Percentiles rank a stretch among this genome's conserved stretches.
Conservation (phyloP, 2,888 invertebrate genomes). For the Philopedon plagiatum region DNA sequence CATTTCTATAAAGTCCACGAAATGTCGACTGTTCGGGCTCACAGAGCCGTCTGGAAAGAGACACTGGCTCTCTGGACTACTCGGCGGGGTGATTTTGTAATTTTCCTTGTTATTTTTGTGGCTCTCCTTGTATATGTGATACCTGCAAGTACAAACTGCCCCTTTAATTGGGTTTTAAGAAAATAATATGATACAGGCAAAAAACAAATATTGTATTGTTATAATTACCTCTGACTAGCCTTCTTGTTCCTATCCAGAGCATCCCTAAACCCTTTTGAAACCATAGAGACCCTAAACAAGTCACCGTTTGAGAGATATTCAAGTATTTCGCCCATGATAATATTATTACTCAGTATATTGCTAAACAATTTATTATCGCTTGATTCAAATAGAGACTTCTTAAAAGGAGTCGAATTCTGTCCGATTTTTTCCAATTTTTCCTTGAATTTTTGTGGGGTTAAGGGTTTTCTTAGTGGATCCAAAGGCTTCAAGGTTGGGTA, state of each 20-base stretch:
- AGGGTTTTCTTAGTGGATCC: slow-evolving; percentile 49
- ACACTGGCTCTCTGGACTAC: slow-evolving; percentile 57
- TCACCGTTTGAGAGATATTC: slow-evolving; percentile 61
- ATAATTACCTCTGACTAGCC: slow-evolving; percentile 28
- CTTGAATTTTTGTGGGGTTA: slow-evolving; percentile 58
- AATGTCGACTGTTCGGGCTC: slow-evolving; percentile 53
- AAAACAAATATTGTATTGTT: too few relatives aligned
- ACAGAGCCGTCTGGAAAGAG: slow-evolving; percentile 40
- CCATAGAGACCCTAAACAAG: slow-evolving; percentile 61
- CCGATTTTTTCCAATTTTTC: slow-evolving; percentile 31
- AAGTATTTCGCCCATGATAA: slow-evolving; percentile 62
- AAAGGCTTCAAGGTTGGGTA: slow-evolving; percentile 60
- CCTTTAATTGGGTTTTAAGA: not conserved
- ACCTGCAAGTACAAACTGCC: slow-evolving; percentile 51
- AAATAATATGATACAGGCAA: too few relatives aligned
- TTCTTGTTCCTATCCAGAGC: slow-evolving; percentile 53
- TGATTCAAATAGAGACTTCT: not conserved
- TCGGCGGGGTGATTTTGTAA: slow-evolving; percentile 62
- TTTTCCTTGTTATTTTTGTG: slow-evolving; percentile 61
- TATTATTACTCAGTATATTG: slow-evolving; percentile 53
- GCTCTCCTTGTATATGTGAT: slow-evolving; percentile 49
- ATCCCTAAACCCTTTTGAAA: slow-evolving; percentile 55
- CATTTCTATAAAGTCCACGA: slow-evolving; percentile 56
- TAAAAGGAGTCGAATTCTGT: slow-evolving; percentile 9
- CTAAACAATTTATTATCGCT: slow-evolving; percentile 49